Evolutionary conservation across 1,140 invertebrate genomes (phyloP).

Genomic region (Magallana ariakensis): DNA sequence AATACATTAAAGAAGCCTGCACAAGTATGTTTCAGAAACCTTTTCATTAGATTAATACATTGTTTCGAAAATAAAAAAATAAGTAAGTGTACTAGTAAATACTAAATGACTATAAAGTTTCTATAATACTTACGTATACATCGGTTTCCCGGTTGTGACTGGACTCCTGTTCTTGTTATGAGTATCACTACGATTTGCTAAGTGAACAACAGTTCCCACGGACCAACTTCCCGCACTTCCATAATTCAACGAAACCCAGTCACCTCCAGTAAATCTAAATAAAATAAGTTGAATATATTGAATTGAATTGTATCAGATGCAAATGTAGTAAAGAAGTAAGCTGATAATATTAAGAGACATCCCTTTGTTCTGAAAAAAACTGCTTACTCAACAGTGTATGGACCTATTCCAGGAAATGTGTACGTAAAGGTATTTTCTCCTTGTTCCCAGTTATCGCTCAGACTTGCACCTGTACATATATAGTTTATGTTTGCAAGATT

Average conservation of each 20-base stretch:
- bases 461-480: constrained; percentile 43
- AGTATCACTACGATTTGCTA: constrained; percentile 57
- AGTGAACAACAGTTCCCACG: constrained; percentile 54
- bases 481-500: constrained; percentile 30
- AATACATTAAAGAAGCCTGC: too few species aligned
- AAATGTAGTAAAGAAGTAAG: too few species aligned
- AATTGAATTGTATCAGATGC: too few species aligned
- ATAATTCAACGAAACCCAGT: constrained; percentile 39
- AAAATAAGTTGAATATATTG: too few species aligned
- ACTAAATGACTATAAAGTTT: too few species aligned
- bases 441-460: constrained; percentile 47
- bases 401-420: constrained; percentile 40
- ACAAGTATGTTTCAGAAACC: too few species aligned
- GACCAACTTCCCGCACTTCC: constrained; percentile 50
- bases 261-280: constrained; percentile 16
- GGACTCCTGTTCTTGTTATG: constrained; percentile 60
- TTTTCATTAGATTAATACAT: too few species aligned
- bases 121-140: not conserved
- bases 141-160: not conserved
- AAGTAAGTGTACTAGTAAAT: too few species aligned
- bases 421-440: constrained; percentile 46
- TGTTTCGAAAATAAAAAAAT: too few species aligned
- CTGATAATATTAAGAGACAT: too few species aligned
- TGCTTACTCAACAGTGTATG: constrained; percentile 30
- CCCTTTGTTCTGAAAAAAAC: too few species aligned